Base-by-base conservation (phyloP, 2,797 vertebrate genomes). In the Taenioides sp. region DNA sequence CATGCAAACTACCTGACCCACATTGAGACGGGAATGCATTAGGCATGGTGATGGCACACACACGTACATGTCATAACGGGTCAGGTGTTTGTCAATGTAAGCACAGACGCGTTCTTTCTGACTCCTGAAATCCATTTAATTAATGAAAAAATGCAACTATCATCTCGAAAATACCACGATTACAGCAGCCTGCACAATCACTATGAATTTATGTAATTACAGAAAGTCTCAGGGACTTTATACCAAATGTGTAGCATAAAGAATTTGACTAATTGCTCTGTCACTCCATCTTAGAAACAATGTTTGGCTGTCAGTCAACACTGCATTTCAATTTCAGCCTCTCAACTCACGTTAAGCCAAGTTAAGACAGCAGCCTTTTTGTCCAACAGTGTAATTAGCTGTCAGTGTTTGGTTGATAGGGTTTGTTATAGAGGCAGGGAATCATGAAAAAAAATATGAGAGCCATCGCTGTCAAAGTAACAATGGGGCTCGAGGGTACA, bases 361-460 rank as follows among this genome's bases (percentile, higher is more conserved):
- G 68, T 84, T 80, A 81, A 78, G 77, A 87, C 79, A 75, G 79
- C 83, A 84, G 87, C 58, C 75, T 65, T 84, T 86, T 80, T 78
- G 76, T 65, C 72, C 62, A 60, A 72, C 75, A 68, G 74, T 84
- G 79, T 87, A 90, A 92, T 90, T 90, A 89, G 71, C 87, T 88
- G 87, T 88, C 86, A 86, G 12, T 1, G 27, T 67, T 68, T 66
- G 31, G 72, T 25, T 14, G 70, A 84, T 70, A 75, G 62, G 55
- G 82, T 81, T 77, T 82, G 72, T 81, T 83, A 65, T 74, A 23
- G 73, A 77, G 47, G 60, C 59, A 73, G 54, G 72, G 76, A 72
- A 65, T 67, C 54, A 74, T 66, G 10, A 17, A 67, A 67, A 62
- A 76, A 54, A 34, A 54, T 18, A 54, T 75, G 28, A 40, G n/a